Base-by-base conservation (phyloP, 2,888 invertebrate genomes). In the Clivina fossor region DNA sequence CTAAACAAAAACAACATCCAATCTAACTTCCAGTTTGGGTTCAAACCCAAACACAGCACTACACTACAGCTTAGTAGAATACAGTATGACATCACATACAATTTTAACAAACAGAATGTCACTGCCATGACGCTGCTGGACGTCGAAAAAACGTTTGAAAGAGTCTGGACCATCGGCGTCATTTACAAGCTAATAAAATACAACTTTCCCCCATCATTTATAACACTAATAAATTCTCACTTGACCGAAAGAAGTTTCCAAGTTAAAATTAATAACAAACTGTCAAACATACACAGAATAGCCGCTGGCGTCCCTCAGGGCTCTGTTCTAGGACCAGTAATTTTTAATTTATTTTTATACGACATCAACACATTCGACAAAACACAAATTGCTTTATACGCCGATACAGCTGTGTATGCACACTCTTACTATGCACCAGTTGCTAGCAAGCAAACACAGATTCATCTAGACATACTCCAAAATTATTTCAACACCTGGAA, bases 111-210 rank as follows among this genome's bases (percentile, higher is more conserved):
- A 37, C 59, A 63, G 1, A 57, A 61, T 4, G 47, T 56, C 1
- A 67, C 68, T n/a, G 60, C 60, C 0, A 62, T 68, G 59, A 44
- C 64, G 0, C 57, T 70, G n/a, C 44, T 70, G 11, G 67, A 70
- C 37, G 65, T 70, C 7, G 64, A 66, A 49, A 68, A 69, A 59
- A 69, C 70, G 0, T 72, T 72, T 37, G 67, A 71, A 44, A 62
- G 61, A 35, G 67, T 69, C 0, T 68, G 68, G 65, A 60, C 62
- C 16, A 55, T 59, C n/a, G 63, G 62, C 4, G 60, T 68, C 2
- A 57, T 65, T 1, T 60, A 57, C 46, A 66, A 64, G 57, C 57
- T 68, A 48, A 58, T 59, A 3, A 37, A 56, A 33, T 24, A 56
- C 37, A 40, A 60, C 7, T 60, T 61, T 35, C 62, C 62, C 3